Conservation (phyloP, 2,113 vertebrate species). For the cat (Felis catus) region F.catus_Fca126_mat1.0 CM031412.1:133712001-133712500, state of each 20-base stretch:
- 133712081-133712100: slow-evolving; percentile 63
- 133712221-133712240: slow-evolving; percentile 14
- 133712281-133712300: slow-evolving; percentile 39
- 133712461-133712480: neutral
- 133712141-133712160: slow-evolving; percentile 69
- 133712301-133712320: neutral
- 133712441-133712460: neutral
- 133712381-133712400: neutral
- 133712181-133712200: slow-evolving; percentile 63
- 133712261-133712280: slow-evolving; percentile 24
- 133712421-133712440: neutral
- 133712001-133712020: slow-evolving; percentile 74
- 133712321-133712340: slow-evolving; percentile 7
- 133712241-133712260: slow-evolving; percentile 62
- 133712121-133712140: slow-evolving; percentile 62
- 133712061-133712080: slow-evolving; percentile 66
- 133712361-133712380: neutral
- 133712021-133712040: slow-evolving; percentile 48
- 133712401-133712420: slow-evolving; percentile 2
- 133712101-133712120: slow-evolving; percentile 23
- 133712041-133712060: slow-evolving; percentile 68
- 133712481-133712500: neutral
- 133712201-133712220: slow-evolving; percentile 63
- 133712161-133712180: slow-evolving; percentile 65
- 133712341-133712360: neutral